A percentile compares a stretch with the other conserved stretches of the same genome.
Evolutionary conservation across 2,113 vertebrate genomes (phyloP).

Genomic region (Macaca fascicularis): DNA sequence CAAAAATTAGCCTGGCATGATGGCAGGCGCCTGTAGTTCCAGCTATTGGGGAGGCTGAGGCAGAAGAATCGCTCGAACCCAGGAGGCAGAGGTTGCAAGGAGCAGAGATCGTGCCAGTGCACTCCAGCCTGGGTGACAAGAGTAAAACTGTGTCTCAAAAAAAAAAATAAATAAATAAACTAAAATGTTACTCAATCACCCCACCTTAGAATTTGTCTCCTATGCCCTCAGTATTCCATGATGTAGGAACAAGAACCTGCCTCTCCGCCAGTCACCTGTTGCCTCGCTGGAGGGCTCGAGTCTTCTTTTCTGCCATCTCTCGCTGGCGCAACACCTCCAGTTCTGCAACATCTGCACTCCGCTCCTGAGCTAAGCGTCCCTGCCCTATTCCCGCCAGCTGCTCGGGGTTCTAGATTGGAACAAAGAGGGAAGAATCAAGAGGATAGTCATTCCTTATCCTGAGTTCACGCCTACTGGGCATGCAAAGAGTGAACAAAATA

Average conservation of each 20-base stretch:
- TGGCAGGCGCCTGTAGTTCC: too few species aligned
- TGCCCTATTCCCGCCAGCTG: conserved; percentile 90
- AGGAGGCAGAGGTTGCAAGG: too few species aligned
- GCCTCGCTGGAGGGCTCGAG: conserved; percentile 88
- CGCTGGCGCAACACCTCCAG: conserved; percentile 89
- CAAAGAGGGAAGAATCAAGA: background rate
- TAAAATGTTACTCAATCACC: background rate
- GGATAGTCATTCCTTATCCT: background rate
- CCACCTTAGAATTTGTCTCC: background rate
- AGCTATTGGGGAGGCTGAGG: too few species aligned
- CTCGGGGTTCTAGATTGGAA: conserved; percentile 86
- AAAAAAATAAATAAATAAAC: too few species aligned
- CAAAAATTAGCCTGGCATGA: too few species aligned
- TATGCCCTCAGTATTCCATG: background rate
- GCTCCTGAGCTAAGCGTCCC: conserved; percentile 85
- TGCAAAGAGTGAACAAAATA: background rate
- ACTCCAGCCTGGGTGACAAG: too few species aligned
- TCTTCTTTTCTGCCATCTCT: conserved; percentile 89
- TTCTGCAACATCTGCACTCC: conserved; percentile 86
- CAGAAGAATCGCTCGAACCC: too few species aligned
- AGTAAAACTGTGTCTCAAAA: too few species aligned
- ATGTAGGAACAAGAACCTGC: background rate
- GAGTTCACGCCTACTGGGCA: background rate
- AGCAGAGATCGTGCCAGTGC: too few species aligned
- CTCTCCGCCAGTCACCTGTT: conserved; percentile 84